Percentiles rank a stretch among this genome's conserved stretches.
These are phyloP conservation scores for Eupithecia exiguata DNA, from an alignment of 2,888 invertebrate genomes.

Conservation along the genomic window DNA sequence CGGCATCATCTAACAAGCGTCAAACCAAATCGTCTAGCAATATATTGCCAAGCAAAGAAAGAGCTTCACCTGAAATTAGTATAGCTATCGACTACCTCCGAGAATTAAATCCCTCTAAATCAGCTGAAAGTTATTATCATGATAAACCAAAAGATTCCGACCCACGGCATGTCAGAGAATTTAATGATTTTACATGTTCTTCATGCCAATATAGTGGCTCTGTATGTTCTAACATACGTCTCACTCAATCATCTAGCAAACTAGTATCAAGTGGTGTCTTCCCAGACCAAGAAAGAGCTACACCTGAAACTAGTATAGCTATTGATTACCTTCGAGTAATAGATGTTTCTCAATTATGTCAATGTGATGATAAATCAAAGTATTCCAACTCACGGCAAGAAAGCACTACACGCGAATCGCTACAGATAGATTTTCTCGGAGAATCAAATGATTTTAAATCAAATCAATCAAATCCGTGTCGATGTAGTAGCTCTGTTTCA, in stretches of 20 bases:
- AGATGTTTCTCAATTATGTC: not conserved
- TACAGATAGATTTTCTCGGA: too few species aligned
- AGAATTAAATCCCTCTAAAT: not conserved
- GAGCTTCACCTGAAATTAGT: not conserved
- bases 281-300: not conserved
- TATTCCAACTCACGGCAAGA: not conserved
- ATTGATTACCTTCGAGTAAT: not conserved
- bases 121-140: not conserved
- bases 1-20: not conserved
- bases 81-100: not conserved
- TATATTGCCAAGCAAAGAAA: not conserved
- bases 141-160: not conserved
- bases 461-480: too few species aligned
- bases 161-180: not conserved
- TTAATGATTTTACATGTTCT: not conserved
- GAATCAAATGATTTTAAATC: too few species aligned
- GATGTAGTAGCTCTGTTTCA: too few species aligned
- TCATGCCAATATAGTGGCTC: not conserved
- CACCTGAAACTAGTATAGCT: not conserved
- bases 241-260: not conserved
- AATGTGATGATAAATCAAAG: not conserved
- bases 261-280: not conserved
- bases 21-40: not conserved
- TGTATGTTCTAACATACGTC: not conserved
- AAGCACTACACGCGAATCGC: not conserved